A percentile compares a stretch with the other conserved stretches of the same genome.
These are phyloP conservation scores for Peribatodes rhomboidaria DNA, from an alignment of 2,888 invertebrate genomes.

Conservation along the genomic window DNA sequence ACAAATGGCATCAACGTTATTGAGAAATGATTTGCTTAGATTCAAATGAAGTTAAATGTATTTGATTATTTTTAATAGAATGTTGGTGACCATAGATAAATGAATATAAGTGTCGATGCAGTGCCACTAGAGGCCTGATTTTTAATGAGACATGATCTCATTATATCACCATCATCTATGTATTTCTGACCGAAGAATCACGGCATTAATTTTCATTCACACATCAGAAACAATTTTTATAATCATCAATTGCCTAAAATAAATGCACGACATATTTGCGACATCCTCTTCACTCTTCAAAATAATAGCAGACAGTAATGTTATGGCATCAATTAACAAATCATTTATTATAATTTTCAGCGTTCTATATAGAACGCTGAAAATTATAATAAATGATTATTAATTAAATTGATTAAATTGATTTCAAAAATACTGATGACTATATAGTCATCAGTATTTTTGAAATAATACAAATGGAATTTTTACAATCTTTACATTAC, in stretches of 20 bases:
- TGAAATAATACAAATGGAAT: conserved; percentile 5
- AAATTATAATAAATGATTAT: too few species aligned
- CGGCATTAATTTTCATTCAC: conserved; percentile 18
- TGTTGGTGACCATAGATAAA: too few species aligned
- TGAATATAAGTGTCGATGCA: too few species aligned
- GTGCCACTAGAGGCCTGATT: too few species aligned
- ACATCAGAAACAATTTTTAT: conserved; percentile 7
- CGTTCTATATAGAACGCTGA: conserved; percentile 1
- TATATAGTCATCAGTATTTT: not conserved
- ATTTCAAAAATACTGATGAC: not conserved
- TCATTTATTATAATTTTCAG: conserved; percentile 7
- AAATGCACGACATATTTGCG: conserved; percentile 37
- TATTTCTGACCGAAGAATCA: too few species aligned
- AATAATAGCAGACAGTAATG: conserved; percentile 10
- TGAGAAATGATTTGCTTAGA: too few species aligned
- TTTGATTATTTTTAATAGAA: too few species aligned
- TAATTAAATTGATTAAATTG: too few species aligned
- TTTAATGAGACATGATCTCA: too few species aligned
- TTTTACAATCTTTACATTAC: conserved; percentile 16
- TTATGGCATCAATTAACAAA: conserved; percentile 31
- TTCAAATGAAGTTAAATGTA: too few species aligned
- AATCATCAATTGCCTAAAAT: conserved; percentile 27
- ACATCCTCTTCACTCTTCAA: conserved; percentile 12
- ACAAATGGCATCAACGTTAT: too few species aligned
- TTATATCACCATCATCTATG: too few species aligned